phyloP scores from a whole-genome alignment of 2,797 vertebrate species.

The Poecile montanus region DNA sequence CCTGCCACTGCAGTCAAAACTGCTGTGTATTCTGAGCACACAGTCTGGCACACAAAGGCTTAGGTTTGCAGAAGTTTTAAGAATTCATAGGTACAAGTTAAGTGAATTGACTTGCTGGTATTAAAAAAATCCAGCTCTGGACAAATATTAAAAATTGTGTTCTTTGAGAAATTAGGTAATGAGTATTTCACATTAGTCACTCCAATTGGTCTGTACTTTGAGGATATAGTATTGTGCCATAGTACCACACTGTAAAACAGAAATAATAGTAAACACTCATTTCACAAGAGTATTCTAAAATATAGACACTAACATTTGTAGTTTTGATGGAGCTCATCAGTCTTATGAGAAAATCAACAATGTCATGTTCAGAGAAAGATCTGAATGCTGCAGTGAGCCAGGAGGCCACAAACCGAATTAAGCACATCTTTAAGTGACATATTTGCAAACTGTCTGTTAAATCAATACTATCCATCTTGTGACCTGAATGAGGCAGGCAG shows the following conservation, averaged over 20 bases:
- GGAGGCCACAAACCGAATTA: not conserved
- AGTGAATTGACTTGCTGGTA: not conserved
- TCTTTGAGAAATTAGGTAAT: not conserved
- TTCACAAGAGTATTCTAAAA: not conserved
- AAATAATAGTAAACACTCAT: not conserved
- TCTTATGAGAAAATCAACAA: not conserved
- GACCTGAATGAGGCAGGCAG: not conserved
- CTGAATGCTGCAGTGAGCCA: not conserved
- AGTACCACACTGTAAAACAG: rapidly evolving
- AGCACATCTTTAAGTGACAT: not conserved
- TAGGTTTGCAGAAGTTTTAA: not conserved
- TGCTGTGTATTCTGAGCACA: not conserved
- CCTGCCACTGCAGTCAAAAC: not conserved
- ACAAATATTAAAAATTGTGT: not conserved
- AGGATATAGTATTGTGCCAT: not conserved
- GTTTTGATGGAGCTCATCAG: not conserved
- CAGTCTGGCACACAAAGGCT: not conserved
- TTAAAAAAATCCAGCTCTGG: not conserved
- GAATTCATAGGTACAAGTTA: not conserved
- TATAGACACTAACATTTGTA: not conserved
- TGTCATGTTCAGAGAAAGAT: not conserved
- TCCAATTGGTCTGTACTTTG: not conserved
- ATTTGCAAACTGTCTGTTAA: not conserved
- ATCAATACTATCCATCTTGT: not conserved
- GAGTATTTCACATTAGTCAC: not conserved